Percentiles rank a stretch among this genome's conserved stretches.
These are phyloP conservation scores for Melanostoma mellinum DNA, from an alignment of 2,888 invertebrate genomes.

Conservation along the genomic window DNA sequence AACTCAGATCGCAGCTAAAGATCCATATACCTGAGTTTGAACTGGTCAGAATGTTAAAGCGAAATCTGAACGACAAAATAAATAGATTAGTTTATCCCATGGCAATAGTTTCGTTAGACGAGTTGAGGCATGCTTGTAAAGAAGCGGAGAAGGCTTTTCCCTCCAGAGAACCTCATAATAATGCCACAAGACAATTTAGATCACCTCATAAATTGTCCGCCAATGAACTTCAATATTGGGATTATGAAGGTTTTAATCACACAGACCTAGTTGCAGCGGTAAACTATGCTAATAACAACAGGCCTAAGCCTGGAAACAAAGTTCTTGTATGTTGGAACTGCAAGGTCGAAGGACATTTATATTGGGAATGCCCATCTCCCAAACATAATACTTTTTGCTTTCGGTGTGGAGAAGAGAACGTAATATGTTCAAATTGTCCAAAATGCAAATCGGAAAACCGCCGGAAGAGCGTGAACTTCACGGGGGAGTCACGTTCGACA, in stretches of 20 bases:
- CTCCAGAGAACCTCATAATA: neutral
- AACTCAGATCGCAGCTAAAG: neutral
- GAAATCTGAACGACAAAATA: neutral
- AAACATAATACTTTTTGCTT: conserved; percentile 1
- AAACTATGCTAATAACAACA: too few relatives aligned
- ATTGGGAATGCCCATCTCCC: conserved; percentile 8
- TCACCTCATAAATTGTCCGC: neutral
- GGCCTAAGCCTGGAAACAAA: too few relatives aligned
- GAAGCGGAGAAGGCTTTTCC: neutral
- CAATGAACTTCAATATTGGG: too few relatives aligned
- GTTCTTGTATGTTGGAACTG: neutral
- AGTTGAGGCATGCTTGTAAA: neutral
- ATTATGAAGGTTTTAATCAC: too few relatives aligned
- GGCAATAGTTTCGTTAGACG: neutral
- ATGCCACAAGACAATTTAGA: neutral
- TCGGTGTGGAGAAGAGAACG: too few relatives aligned
- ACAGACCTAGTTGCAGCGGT: too few relatives aligned
- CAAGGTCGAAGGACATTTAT: neutral
- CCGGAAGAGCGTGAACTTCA: neutral
- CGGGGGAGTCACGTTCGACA: neutral
- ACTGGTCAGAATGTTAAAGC: neutral
- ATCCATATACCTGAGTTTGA: neutral
- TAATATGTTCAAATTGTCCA: neutral
- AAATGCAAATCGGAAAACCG: neutral
- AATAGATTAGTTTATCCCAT: neutral